Evolutionary conservation across 2,888 invertebrate genomes (phyloP).

Genomic region (Lasioglossum lativentre): DNA sequence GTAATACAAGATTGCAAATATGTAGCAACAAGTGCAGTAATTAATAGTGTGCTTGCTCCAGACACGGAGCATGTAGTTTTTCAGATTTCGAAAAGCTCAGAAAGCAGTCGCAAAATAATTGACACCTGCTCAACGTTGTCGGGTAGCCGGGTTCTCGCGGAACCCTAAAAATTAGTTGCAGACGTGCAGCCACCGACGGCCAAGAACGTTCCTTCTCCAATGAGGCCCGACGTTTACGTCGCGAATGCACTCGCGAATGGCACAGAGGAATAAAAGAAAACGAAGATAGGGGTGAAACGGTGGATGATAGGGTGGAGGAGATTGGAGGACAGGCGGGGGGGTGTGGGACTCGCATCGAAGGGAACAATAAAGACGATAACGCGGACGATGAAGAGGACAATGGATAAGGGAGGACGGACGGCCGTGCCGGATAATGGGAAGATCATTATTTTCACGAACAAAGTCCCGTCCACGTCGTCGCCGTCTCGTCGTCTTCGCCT

Average conservation of each 20-base stretch:
- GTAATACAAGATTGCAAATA: too few species aligned
- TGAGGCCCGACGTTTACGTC: conserved; percentile 8
- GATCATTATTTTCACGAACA: conserved; percentile 83
- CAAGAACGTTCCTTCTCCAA: not conserved
- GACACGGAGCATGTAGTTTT: too few species aligned
- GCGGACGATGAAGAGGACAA: conserved; percentile 82
- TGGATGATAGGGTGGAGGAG: not conserved
- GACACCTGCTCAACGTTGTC: too few species aligned
- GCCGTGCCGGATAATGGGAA: conserved; percentile 79
- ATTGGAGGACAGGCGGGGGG: too few species aligned
- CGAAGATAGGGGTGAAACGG: conserved; percentile 25
- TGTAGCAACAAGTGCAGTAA: too few species aligned
- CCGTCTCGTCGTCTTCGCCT: conserved; percentile 70
- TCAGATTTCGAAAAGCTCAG: too few species aligned
- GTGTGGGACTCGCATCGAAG: conserved; percentile 57
- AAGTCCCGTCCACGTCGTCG: conserved; percentile 79
- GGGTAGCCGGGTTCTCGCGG: too few species aligned
- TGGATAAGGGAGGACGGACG: conserved; percentile 78
- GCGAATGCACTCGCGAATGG: conserved; percentile 26
- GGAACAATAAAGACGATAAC: conserved; percentile 80
- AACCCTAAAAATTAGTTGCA: conserved; percentile 32
- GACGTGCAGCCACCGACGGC: not conserved
- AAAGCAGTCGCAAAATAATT: too few species aligned
- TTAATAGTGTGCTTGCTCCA: too few species aligned
- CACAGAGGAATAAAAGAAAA: conserved; percentile 23